Evolutionary conservation across 1,140 invertebrate genomes (phyloP).

Genomic region (Stegodyphus mimosarum): DNA sequence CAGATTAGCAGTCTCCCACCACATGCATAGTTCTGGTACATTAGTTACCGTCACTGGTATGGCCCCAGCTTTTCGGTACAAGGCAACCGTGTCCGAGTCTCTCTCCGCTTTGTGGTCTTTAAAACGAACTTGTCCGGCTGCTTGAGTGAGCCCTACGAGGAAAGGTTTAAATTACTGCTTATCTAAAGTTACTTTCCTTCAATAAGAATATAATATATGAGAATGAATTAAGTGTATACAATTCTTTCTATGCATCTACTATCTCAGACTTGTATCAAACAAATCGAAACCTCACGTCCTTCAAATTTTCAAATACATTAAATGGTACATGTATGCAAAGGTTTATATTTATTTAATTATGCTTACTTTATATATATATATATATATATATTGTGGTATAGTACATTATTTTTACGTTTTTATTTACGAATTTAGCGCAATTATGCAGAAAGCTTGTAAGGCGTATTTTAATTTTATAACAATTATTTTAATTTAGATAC

Average conservation of each 20-base stretch:
- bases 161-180: neutral
- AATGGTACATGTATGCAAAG: too few species aligned
- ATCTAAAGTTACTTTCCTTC: neutral
- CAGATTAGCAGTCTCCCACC: slow-evolving; percentile 74
- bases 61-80: slow-evolving; percentile 78
- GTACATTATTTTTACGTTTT: too few species aligned
- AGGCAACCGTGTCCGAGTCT: slow-evolving; percentile 77
- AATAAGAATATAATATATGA: too few species aligned
- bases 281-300: too few species aligned
- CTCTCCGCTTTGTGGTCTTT: slow-evolving; percentile 72
- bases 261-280: neutral
- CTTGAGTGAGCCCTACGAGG: slow-evolving; percentile 70
- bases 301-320: too few species aligned
- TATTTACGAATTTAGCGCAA: too few species aligned
- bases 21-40: slow-evolving; percentile 81
- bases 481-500: too few species aligned
- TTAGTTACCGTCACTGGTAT: slow-evolving; percentile 84
- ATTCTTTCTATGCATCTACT: neutral
- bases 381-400: too few species aligned
- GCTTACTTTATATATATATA: too few species aligned
- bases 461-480: too few species aligned
- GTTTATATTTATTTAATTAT: too few species aligned
- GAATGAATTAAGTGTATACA: neutral
- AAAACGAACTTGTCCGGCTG: slow-evolving; percentile 66
- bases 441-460: too few species aligned